A percentile compares a stretch with the other conserved stretches of the same genome.
phyloP scores from a whole-genome alignment of 2,797 vertebrate genomes.

The Spea hammondii region DNA sequence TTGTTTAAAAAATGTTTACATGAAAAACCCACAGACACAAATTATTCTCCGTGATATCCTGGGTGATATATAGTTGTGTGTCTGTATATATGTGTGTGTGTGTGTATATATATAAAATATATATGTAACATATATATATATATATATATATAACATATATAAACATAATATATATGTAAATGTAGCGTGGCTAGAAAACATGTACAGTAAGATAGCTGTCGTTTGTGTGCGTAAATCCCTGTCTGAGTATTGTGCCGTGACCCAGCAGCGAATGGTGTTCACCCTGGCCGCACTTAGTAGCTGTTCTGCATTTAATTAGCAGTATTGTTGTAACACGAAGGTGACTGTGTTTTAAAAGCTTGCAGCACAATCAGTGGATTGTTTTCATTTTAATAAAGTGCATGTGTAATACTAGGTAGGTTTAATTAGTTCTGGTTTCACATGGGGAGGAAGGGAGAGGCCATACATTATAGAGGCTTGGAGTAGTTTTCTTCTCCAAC shows the following conservation, averaged over 20 bases:
- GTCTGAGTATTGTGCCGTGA: neutral
- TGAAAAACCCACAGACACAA: too few relatives aligned
- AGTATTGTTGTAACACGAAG: constrained; percentile 50
- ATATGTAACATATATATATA: too few relatives aligned
- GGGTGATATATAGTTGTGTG: too few relatives aligned
- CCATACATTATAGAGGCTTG: constrained; percentile 13
- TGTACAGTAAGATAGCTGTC: neutral
- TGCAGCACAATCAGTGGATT: constrained; percentile 47
- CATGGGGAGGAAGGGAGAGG: constrained; percentile 48
- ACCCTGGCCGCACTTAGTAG: constrained; percentile 47
- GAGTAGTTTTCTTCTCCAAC: constrained; percentile 32
- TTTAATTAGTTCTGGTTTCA: constrained; percentile 57
- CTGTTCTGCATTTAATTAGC: constrained; percentile 50
- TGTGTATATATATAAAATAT: too few relatives aligned
- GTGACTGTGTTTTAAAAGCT: constrained; percentile 49
- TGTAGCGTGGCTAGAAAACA: too few relatives aligned
- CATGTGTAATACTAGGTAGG: constrained; percentile 47
- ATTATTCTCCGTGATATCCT: too few relatives aligned
- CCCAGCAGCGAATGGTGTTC: neutral
- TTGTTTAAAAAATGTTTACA: too few relatives aligned
- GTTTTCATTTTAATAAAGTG: constrained; percentile 53
- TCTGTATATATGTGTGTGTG: too few relatives aligned
- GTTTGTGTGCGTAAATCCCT: neutral
- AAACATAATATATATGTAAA: too few relatives aligned
- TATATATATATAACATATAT: too few relatives aligned